Evolutionary conservation across 1,140 invertebrate genomes (phyloP), one percentile per base, ranked within the genome.

Genomic region (Battus philenor): DNA sequence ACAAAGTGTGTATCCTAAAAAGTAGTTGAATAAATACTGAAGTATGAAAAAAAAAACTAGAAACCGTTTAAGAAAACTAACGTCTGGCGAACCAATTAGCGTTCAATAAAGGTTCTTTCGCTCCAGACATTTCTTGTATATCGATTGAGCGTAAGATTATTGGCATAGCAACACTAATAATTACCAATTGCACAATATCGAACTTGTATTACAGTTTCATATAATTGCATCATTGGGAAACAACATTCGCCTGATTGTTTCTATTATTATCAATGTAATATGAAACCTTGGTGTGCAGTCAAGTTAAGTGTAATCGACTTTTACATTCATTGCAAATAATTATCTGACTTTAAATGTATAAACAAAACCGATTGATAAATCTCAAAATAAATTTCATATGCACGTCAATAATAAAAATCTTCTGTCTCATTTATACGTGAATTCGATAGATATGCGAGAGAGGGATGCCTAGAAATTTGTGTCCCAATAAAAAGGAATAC

Each of bases 61-160:
- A n/a, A n/a, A n/a, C n/a, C n/a, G 56, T 59, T 60, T 59, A 50
- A 55, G 47, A 44, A 62, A 45, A 52, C 45, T 46, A 51, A 46
- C 49, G 70, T 77, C 77, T 81, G 73, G 66, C 63, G 47, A 54
- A 56, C 58, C 73, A 77, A 81, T 81, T 79, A 79, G 54, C 51
- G 48, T 68, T 53, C 62, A 70, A 75, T 73, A 62, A 49, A 62
- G 60, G 58, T 65, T 64, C 44, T 70, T 65, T 63, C 72, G 54
- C 70, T 61, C 60, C 69, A 69, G 69, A 71, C 66, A 55, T 68
- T 57, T 54, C 55, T 70, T 64, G 54, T 50, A 48, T 69, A 70
- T 65, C 72, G 58, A 45, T 50, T 20, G 18, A 20, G 18, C 60
- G 57, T 49, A 54, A 33, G 41, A 34, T 44, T 50, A 56, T 69